These are phyloP conservation scores for Chloroclystis v-ata DNA, from an alignment of 2,888 invertebrate species.

Conservation along the genomic window DNA sequence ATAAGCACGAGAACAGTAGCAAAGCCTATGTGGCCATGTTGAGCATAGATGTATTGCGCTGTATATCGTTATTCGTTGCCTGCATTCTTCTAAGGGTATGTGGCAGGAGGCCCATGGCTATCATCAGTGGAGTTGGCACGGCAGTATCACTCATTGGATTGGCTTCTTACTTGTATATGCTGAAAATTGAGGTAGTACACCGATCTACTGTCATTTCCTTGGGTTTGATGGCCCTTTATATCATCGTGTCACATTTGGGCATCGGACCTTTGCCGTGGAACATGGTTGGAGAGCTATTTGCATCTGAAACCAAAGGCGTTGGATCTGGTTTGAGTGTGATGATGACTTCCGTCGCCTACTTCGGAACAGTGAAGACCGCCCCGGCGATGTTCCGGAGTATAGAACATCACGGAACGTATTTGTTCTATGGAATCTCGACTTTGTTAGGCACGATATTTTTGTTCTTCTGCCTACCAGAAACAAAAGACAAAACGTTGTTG, in stretches of 20 bases:
- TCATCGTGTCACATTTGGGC: slow-evolving; percentile 79
- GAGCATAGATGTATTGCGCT: slow-evolving; percentile 80
- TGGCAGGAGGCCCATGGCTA: slow-evolving; percentile 80
- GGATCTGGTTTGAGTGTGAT: slow-evolving; percentile 83
- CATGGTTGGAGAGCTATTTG: slow-evolving; percentile 85
- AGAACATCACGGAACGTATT: slow-evolving; percentile 80
- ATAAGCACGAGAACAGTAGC: slow-evolving; percentile 38
- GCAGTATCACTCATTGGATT: slow-evolving; percentile 76
- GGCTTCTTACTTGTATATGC: slow-evolving; percentile 67
- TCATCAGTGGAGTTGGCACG: slow-evolving; percentile 81
- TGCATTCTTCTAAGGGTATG: slow-evolving; percentile 79
- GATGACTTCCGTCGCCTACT: slow-evolving; percentile 82
- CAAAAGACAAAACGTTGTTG: slow-evolving; percentile 81
- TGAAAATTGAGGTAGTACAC: slow-evolving; percentile 43
- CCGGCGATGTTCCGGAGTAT: slow-evolving; percentile 78
- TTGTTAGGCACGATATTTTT: slow-evolving; percentile 79
- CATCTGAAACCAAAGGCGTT: slow-evolving; percentile 80
- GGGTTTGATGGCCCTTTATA: slow-evolving; percentile 77
- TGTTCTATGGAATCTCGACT: slow-evolving; percentile 80
- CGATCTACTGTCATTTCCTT: slow-evolving; percentile 61
- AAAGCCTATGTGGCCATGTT: slow-evolving; percentile 80
- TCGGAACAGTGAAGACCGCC: slow-evolving; percentile 82
- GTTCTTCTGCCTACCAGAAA: slow-evolving; percentile 81
- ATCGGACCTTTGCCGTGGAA: slow-evolving; percentile 84
- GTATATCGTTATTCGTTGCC: slow-evolving; percentile 78